A percentile compares a stretch with the other conserved stretches of the same genome.
Evolutionary conservation across 2,888 invertebrate genomes (phyloP).

Genomic region (Epinotia ramella): DNA sequence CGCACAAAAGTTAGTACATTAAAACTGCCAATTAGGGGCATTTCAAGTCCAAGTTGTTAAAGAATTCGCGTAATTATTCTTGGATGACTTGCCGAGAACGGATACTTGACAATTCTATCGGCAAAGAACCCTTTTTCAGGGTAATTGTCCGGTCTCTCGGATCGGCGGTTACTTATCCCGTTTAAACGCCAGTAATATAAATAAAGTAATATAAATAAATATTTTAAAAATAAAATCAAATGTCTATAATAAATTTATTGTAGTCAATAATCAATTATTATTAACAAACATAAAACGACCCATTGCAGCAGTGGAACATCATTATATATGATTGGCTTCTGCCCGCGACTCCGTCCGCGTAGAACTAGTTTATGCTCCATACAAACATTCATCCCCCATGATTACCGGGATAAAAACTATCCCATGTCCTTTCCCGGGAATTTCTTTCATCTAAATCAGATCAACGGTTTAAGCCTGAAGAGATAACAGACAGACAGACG

Average conservation of each 20-base stretch:
- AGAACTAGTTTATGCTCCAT: too few relatives aligned
- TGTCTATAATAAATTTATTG: not conserved
- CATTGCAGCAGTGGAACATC: too few relatives aligned
- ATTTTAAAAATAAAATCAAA: not conserved
- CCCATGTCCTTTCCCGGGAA: too few relatives aligned
- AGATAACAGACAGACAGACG: too few relatives aligned
- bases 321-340: too few relatives aligned
- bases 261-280: not conserved
- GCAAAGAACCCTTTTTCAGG: conserved; percentile 35
- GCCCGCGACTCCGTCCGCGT: too few relatives aligned
- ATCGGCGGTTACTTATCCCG: conserved; percentile 7
- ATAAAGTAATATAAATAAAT: too few relatives aligned
- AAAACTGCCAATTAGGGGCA: conserved; percentile 84
- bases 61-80: conserved; percentile 82
- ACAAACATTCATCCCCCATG: too few relatives aligned
- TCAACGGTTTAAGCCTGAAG: too few relatives aligned
- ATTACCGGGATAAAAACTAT: too few relatives aligned
- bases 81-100: conserved; percentile 73
- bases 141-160: conserved; percentile 37
- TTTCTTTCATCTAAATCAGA: too few relatives aligned
- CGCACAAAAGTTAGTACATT: conserved; percentile 83
- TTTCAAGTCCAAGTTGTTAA: conserved; percentile 83
- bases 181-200: not conserved
- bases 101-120: conserved; percentile 61
- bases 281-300: too few relatives aligned